These are phyloP conservation scores for Diplodus puntazzo DNA, from an alignment of 2,797 vertebrate genomes.

Conservation along the genomic window DNA sequence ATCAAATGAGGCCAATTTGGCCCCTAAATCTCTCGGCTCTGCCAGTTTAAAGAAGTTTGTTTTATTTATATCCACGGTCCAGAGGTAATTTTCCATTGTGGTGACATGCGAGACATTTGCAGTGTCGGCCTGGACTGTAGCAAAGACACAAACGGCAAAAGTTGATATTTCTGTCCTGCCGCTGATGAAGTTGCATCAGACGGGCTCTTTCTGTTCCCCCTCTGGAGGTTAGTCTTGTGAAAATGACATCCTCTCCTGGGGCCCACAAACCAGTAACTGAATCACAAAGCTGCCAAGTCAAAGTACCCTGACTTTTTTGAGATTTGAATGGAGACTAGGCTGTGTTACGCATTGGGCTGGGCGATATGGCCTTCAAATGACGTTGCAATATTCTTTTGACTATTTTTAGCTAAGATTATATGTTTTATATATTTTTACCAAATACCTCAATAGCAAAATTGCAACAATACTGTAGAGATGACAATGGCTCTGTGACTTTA, in stretches of 20 bases:
- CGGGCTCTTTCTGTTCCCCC: conserved; percentile 42
- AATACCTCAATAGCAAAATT: too few species aligned
- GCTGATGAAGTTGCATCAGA: conserved; percentile 59
- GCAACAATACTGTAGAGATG: too few species aligned
- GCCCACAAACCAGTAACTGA: conserved; percentile 59
- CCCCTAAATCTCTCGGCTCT: conserved; percentile 22
- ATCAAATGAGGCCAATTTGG: conserved; percentile 37
- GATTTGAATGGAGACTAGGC: conserved; percentile 28
- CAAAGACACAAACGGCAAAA: conserved; percentile 21
- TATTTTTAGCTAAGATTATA: too few species aligned
- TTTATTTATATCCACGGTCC: conserved; percentile 57
- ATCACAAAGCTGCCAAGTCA: conserved; percentile 46
- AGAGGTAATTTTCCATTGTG: conserved; percentile 63
- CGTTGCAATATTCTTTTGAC: too few species aligned
- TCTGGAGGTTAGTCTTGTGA: conserved; percentile 46
- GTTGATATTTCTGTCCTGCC: conserved; percentile 46
- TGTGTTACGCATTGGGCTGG: neutral
- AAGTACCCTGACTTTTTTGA: conserved; percentile 55
- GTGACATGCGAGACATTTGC: conserved; percentile 49
- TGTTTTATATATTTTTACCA: too few species aligned
- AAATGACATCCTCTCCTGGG: conserved; percentile 63
- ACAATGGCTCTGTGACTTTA: too few species aligned
- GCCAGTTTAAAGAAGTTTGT: conserved; percentile 38
- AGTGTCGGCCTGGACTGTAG: conserved; percentile 58
- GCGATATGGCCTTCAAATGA: too few species aligned